Percentiles rank a stretch among this genome's conserved stretches.
These are phyloP conservation scores for Rhineura floridana DNA, from an alignment of 2,113 vertebrate species.

Conservation along the genomic window DNA sequence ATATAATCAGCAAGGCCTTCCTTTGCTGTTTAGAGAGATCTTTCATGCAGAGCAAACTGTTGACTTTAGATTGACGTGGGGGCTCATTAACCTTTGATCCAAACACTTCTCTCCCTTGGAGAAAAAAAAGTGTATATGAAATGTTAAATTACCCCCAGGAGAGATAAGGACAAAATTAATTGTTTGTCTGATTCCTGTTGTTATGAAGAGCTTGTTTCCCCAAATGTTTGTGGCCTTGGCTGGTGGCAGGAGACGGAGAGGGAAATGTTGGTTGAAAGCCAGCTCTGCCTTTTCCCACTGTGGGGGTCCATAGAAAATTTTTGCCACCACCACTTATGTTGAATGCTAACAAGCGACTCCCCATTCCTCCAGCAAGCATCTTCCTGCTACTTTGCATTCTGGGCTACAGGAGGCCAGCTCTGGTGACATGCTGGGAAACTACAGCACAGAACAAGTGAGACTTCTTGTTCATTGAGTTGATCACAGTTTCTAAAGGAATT, in stretches of 20 bases:
- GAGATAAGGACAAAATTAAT: constrained; percentile 44
- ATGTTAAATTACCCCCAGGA: constrained; percentile 13
- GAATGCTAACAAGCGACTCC: not conserved
- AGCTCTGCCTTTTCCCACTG: not conserved
- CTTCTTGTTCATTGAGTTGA: not conserved
- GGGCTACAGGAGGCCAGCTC: not conserved
- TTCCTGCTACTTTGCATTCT: not conserved
- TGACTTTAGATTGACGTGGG: constrained; percentile 26
- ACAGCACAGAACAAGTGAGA: not conserved
- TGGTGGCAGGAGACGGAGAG: not conserved
- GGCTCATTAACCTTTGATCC: constrained; percentile 33
- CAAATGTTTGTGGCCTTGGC: constrained; percentile 9
- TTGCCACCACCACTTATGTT: not conserved
- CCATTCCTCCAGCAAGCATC: not conserved
- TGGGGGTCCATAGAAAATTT: not conserved
- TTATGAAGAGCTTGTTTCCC: constrained; percentile 17
- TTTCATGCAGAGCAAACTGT: constrained; percentile 21
- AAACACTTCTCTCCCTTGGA: constrained; percentile 1
- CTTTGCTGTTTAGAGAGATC: constrained; percentile 1
- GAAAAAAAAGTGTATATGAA: not conserved
- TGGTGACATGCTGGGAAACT: not conserved
- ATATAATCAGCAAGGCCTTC: not conserved
- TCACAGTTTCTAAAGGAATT: not conserved
- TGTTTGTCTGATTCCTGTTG: constrained; percentile 16
- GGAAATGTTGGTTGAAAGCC: not conserved